These are phyloP conservation scores for Myoxocephalus aenaeus DNA, from an alignment of 2,797 vertebrate species.

Conservation along the genomic window DNA sequence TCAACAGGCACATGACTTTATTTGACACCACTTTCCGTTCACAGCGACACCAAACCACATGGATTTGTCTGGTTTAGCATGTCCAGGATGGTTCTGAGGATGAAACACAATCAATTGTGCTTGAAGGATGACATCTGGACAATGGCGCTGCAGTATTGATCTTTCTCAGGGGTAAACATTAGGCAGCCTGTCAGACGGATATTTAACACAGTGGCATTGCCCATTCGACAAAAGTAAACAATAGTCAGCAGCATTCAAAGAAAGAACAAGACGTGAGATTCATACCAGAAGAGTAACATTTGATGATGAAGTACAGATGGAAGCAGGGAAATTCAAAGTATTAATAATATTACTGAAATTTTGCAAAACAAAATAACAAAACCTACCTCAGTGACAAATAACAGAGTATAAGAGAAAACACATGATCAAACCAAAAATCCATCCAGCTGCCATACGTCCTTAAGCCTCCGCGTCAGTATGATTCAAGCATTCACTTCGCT, in stretches of 20 bases:
- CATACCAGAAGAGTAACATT: not conserved
- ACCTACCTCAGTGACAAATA: not conserved
- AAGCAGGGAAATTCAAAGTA: not conserved
- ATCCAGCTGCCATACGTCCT: not conserved
- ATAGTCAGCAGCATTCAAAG: not conserved
- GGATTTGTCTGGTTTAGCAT: slow-evolving; percentile 50
- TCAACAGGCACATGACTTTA: slow-evolving; percentile 18
- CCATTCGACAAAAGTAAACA: slow-evolving; percentile 48
- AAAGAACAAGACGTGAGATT: slow-evolving; percentile 2
- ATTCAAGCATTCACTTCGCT: slow-evolving; percentile 45
- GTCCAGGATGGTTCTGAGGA: slow-evolving; percentile 33
- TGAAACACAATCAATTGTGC: slow-evolving; percentile 65
- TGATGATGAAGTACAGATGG: not conserved
- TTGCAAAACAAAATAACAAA: not conserved
- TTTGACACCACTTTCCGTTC: slow-evolving; percentile 34
- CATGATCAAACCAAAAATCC: not conserved
- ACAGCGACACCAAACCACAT: slow-evolving; percentile 31
- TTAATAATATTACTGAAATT: not conserved
- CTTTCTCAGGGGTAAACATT: slow-evolving; percentile 59
- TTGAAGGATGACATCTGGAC: slow-evolving; percentile 67
- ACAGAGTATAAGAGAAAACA: slow-evolving; percentile 4
- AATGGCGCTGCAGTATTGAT: slow-evolving; percentile 64
- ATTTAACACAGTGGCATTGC: slow-evolving; percentile 53
- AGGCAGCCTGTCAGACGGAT: slow-evolving; percentile 59
- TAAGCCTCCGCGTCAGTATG: slow-evolving; percentile 12